Conservation (phyloP, 1,140 invertebrate genomes). For the Drosophila biarmipes region DNA sequence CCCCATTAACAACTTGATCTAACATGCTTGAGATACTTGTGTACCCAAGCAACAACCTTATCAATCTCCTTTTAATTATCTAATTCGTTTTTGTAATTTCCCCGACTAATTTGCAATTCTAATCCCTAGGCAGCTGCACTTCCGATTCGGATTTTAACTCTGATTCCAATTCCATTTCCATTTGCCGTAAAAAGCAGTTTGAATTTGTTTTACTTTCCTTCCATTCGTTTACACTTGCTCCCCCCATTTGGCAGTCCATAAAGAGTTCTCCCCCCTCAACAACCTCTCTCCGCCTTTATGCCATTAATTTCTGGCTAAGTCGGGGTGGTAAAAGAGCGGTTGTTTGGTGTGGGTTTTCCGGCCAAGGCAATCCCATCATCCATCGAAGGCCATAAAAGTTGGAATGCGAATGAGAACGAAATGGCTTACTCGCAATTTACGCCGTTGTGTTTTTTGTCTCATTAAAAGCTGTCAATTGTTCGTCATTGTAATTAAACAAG, state of each 20-base stretch:
- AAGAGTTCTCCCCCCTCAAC: constrained; percentile 8
- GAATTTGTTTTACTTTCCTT: constrained; percentile 42
- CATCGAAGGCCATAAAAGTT: constrained; percentile 22
- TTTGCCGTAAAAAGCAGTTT: constrained; percentile 41
- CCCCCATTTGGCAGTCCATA: constrained; percentile 45
- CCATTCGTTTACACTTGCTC: constrained; percentile 35
- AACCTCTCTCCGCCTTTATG: neutral
- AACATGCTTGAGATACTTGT: neutral
- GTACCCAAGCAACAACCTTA: neutral
- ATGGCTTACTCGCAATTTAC: constrained; percentile 51
- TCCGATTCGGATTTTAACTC: constrained; percentile 18
- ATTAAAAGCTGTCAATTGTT: constrained; percentile 80
- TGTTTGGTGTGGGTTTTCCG: neutral
- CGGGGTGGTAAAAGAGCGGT: neutral
- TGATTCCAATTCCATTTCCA: constrained; percentile 41
- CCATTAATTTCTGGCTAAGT: constrained; percentile 54
- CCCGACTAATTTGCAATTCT: constrained; percentile 38
- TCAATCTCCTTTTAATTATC: constrained; percentile 37
- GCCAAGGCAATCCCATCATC: constrained; percentile 27
- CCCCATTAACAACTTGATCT: too few relatives aligned
- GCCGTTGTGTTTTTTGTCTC: constrained; percentile 50
- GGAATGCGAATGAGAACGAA: constrained; percentile 25
- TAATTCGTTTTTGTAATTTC: constrained; percentile 34
- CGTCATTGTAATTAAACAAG: constrained; percentile 63
- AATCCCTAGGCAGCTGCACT: constrained; percentile 32